These are phyloP conservation scores for Netelia virgata DNA, from an alignment of 2,888 invertebrate genomes.

Conservation along the genomic window DNA sequence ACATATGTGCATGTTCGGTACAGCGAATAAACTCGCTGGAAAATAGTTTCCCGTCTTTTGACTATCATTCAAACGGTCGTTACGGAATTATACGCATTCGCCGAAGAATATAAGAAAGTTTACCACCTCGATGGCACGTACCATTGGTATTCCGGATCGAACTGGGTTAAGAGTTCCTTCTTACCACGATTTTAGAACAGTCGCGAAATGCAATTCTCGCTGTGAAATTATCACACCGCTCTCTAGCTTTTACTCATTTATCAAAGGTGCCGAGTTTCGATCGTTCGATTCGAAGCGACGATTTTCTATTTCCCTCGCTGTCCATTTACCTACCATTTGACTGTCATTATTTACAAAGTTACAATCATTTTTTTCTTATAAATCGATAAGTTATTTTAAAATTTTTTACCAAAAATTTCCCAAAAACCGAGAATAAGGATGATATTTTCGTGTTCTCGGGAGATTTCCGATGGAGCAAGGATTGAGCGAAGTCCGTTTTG, in stretches of 20 bases:
- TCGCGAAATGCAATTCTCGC: constrained; percentile 37
- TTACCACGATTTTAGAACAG: constrained; percentile 66
- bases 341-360: too few species aligned
- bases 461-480: background rate
- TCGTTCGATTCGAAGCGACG: background rate
- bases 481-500: background rate
- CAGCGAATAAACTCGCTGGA: background rate
- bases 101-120: constrained; percentile 66
- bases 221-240: constrained; percentile 19
- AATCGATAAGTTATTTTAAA: too few species aligned
- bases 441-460: background rate
- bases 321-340: constrained; percentile 7
- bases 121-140: constrained; percentile 40
- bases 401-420: constrained; percentile 8
- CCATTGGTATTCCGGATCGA: constrained; percentile 68
- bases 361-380: too few species aligned
- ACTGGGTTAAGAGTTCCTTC: constrained; percentile 71
- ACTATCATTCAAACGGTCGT: constrained; percentile 47
- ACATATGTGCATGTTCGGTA: background rate
- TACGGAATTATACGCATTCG: constrained; percentile 36
- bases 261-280: background rate
- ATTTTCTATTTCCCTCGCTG: constrained; percentile 3
- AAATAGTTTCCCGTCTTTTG: constrained; percentile 37
- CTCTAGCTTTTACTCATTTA: constrained; percentile 41
- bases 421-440: background rate